Conservation (phyloP, 2,797 vertebrate species). For the Sebastolobus alascanus region DNA sequence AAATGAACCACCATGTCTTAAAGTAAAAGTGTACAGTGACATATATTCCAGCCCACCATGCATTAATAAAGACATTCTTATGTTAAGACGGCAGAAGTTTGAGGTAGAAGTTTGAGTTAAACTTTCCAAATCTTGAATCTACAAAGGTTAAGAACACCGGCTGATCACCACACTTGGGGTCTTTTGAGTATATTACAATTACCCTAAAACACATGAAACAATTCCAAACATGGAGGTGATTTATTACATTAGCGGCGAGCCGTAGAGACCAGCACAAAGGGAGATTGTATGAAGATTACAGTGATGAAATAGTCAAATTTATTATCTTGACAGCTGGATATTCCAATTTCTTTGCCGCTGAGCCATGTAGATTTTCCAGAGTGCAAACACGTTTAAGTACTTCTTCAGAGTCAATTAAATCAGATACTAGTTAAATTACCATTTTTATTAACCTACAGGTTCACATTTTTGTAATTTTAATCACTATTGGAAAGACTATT, state of each 20-base stretch:
- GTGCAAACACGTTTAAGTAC: slow-evolving; percentile 83
- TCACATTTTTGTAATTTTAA: slow-evolving; percentile 83
- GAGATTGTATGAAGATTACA: slow-evolving; percentile 83
- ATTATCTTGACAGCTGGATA: slow-evolving; percentile 86
- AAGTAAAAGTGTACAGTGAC: not conserved
- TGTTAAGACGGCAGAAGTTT: slow-evolving; percentile 25
- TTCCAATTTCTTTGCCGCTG: slow-evolving; percentile 81
- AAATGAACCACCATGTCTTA: not conserved
- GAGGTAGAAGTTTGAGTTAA: slow-evolving; percentile 42
- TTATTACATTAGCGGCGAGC: slow-evolving; percentile 74
- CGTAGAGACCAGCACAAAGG: slow-evolving; percentile 73
- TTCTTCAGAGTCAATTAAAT: slow-evolving; percentile 85
- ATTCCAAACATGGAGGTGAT: slow-evolving; percentile 78
- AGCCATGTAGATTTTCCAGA: slow-evolving; percentile 81
- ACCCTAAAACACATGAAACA: slow-evolving; percentile 67
- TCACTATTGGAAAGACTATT: slow-evolving; percentile 81
- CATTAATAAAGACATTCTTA: not conserved
- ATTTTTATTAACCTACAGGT: slow-evolving; percentile 85
- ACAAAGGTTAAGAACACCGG: slow-evolving; percentile 46
- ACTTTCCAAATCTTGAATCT: slow-evolving; percentile 63
- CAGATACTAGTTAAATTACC: slow-evolving; percentile 84
- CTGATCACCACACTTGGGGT: slow-evolving; percentile 38
- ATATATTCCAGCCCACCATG: not conserved
- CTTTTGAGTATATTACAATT: slow-evolving; percentile 63
- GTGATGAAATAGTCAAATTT: slow-evolving; percentile 84